Evolutionary conservation across 1,140 invertebrate species (phyloP), one percentile per base, ranked within the genome.

Genomic region (Drosophila pruinosa): DNA sequence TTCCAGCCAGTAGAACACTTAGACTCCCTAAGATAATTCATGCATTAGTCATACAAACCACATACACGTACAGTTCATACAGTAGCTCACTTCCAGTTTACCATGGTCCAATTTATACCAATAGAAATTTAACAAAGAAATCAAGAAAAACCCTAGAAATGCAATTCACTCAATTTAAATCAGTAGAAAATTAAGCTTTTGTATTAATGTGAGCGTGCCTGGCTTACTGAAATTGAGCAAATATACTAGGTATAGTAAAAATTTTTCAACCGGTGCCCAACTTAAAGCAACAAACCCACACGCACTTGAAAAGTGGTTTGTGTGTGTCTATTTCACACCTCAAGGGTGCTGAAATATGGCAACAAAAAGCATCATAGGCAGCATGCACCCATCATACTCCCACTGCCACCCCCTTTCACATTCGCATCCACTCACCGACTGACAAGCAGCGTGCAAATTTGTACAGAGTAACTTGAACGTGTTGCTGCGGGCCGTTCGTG

Each of bases 291-390:
- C 52, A 53, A 10, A 48, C 26, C 17, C 43, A 45, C 22, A 69
- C 22, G 36, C 31, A 62, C 7, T 19, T 41, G 10, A 34, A 24
- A 15, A 17, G n/a, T 48, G 21, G 15, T 21, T 15, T 53, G 28
- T 36, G 59, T 36, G 34, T 56, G 41, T 56, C 85, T 77, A 77
- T 77, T 85, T 85, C 69, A 85, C 81, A 85, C 81, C 81, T 85
- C 77, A 81, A 85, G 81, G 79, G 81, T 85, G 81, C 75, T 81
- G 70, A 86, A 85, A 86, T 86, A 86, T 85, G 73, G 72, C 78
- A 82, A 82, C 78, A 82, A 75, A 62, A 72, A 73, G 12, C 67
- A 63, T 17, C 21, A 41, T 28, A 62, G 26, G 22, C 45, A 52
- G 45, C 65, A 26, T 24, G 21, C 41, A 47, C 10, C 43, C 31